A percentile compares a stretch with the other conserved stretches of the same genome.
Conservation (phyloP, 2,888 invertebrate genomes). For the Melinopterus prodromus region DNA sequence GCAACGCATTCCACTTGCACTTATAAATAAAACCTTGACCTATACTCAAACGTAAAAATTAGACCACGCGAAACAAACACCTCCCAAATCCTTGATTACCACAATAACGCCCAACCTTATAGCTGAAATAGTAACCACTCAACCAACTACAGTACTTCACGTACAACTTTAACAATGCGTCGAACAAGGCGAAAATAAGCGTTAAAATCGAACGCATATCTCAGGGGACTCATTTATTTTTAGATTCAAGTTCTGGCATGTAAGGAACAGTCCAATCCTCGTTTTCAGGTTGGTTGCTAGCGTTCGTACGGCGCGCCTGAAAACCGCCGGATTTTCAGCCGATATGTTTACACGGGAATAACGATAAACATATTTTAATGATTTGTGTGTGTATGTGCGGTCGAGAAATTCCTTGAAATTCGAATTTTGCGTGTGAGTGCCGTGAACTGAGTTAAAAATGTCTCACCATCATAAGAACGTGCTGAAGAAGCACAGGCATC, state of each 20-base stretch:
- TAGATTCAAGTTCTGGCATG: conserved; percentile 33
- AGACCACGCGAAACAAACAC: background rate
- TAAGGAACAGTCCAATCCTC: conserved; percentile 24
- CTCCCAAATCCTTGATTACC: background rate
- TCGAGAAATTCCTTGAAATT: background rate
- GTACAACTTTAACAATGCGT: background rate
- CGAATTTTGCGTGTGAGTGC: background rate
- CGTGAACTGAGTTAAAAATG: conserved; percentile 40
- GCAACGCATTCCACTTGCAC: background rate
- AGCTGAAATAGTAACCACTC: background rate
- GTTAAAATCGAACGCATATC: conserved; percentile 18
- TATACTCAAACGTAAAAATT: background rate
- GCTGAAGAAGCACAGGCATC: conserved; percentile 39
- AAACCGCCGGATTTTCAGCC: conserved; percentile 12
- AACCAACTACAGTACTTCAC: background rate
- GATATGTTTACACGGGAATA: conserved; percentile 19
- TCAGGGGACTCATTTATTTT: conserved; percentile 30
- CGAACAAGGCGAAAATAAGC: conserved; percentile 18
- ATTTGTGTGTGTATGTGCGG: background rate
- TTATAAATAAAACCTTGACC: conserved; percentile 4
- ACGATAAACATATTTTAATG: conserved; percentile 23
- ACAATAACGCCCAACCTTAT: background rate
- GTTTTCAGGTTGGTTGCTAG: conserved; percentile 8
- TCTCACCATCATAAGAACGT: conserved; percentile 41
- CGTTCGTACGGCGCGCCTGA: background rate